These are phyloP conservation scores for Drosophila kurseongensis DNA, from an alignment of 1,140 invertebrate species.

Conservation along the genomic window DNA sequence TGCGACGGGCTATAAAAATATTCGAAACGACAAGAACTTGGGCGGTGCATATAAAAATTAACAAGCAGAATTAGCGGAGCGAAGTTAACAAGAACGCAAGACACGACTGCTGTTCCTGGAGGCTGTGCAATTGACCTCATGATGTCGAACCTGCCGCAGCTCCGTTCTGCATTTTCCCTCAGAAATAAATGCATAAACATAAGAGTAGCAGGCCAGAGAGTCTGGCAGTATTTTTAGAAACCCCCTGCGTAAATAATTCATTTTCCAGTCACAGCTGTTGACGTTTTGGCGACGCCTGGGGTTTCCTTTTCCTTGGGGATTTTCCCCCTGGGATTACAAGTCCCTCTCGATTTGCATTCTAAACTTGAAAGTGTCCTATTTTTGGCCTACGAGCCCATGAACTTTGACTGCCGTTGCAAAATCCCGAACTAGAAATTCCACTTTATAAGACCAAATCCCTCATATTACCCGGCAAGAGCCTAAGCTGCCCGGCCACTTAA, in stretches of 20 bases:
- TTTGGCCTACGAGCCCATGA: slow-evolving; percentile 49
- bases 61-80: slow-evolving; percentile 55
- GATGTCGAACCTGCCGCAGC: slow-evolving; percentile 43
- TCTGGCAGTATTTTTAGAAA: slow-evolving; percentile 66
- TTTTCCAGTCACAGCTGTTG: slow-evolving; percentile 82
- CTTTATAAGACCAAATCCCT: slow-evolving; percentile 50
- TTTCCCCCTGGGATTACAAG: slow-evolving; percentile 52
- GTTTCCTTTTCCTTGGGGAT: slow-evolving; percentile 33
- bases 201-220: slow-evolving; percentile 11
- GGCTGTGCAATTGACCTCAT: slow-evolving; percentile 53
- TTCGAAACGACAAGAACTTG: slow-evolving; percentile 62
- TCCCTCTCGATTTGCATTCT: slow-evolving; percentile 65
- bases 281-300: slow-evolving; percentile 58
- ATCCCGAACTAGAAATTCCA: slow-evolving; percentile 75
- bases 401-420: slow-evolving; percentile 65
- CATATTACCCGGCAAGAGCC: slow-evolving; percentile 26
- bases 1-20: slow-evolving; percentile 67
- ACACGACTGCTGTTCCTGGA: slow-evolving; percentile 11
- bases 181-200: slow-evolving; percentile 45
- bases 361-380: slow-evolving; percentile 70
- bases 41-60: slow-evolving; percentile 45
- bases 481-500: slow-evolving; percentile 67
- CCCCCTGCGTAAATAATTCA: slow-evolving; percentile 77
- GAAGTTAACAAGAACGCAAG: slow-evolving; percentile 33
- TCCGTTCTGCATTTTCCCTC: slow-evolving; percentile 31